A percentile compares a stretch with the other conserved stretches of the same genome.
These are phyloP conservation scores for Temnothorax unifasciatus DNA, from an alignment of 2,888 invertebrate species.

Conservation along the genomic window DNA sequence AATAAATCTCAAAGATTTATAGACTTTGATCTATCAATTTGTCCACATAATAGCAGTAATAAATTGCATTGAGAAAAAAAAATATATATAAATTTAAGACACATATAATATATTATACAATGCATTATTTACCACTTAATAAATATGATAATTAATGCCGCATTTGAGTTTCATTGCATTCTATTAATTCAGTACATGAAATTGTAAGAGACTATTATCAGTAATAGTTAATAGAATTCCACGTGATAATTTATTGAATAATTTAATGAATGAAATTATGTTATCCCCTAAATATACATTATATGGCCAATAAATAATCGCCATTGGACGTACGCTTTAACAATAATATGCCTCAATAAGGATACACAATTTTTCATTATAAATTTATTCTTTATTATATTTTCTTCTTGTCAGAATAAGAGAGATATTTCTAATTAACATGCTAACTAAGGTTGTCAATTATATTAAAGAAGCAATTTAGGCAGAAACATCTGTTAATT, in stretches of 20 bases:
- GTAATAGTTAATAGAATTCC: constrained; percentile 12
- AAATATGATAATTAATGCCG: background rate
- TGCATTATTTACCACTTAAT: background rate
- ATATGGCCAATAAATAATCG: background rate
- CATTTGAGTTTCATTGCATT: background rate
- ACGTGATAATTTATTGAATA: background rate
- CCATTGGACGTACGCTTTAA: background rate
- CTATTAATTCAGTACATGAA: constrained; percentile 13
- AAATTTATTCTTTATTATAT: background rate
- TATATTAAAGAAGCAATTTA: constrained; percentile 7
- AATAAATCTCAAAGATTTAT: background rate
- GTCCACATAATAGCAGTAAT: background rate
- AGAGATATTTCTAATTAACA: background rate
- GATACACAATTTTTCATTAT: background rate
- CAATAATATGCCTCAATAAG: background rate
- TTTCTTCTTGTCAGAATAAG: background rate
- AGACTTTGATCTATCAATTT: background rate
- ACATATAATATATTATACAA: background rate
- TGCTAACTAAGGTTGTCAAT: background rate
- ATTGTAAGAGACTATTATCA: constrained; percentile 5
- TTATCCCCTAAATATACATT: background rate
- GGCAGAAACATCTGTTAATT: background rate
- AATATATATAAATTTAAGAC: background rate
- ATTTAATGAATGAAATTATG: background rate
- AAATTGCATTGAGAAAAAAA: background rate